Evolutionary conservation across 2,888 invertebrate genomes (phyloP), one percentile per base, ranked within the genome.

Genomic region (Colletes collaris): DNA sequence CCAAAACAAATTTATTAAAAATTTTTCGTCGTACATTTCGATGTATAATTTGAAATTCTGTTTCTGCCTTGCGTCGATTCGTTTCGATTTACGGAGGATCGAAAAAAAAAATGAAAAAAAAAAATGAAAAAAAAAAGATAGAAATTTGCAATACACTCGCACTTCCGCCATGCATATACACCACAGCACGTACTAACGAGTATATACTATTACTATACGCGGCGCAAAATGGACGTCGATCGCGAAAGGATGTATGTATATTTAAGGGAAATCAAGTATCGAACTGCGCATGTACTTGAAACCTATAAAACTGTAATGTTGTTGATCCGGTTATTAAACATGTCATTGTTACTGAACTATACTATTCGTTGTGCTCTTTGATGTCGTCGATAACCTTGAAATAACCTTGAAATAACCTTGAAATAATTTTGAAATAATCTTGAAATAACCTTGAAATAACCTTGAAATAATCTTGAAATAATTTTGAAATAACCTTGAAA

Each of bases 251-350:
- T 89, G 89, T 92, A 91, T 91, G 89, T 90, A 92, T 91, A 91
- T 91, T 89, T 90, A 91, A 90, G 86, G 86, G 87, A 88, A 89
- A 87, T 82, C 88, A 89, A 89, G 81, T 90, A 90, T 88, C 86
- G 88, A 90, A 85, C 68, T 87, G 86, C 79, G 82, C 76, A 82
- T 82, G 78, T 85, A 87, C 81, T 82, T 88, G 85, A 86, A 83
- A 85, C 81, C 83, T 88, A 90, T 89, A 86, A 89, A 85, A 88
- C 86, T 91, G 91, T 92, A 91, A 91, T 82, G 89, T 92, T 92
- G 92, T 93, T 93, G 90, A 92, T 92, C 88, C 90, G 90, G 90
- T 92, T 92, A 93, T 93, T 93, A 93, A 93, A 92, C 89, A 92
- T 92, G 91, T 92, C 92, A 92, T 92, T 93, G 93, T 93, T 93